These are phyloP conservation scores for Cygnus olor DNA, from an alignment of 2,797 vertebrate genomes.

Conservation along the genomic window DNA sequence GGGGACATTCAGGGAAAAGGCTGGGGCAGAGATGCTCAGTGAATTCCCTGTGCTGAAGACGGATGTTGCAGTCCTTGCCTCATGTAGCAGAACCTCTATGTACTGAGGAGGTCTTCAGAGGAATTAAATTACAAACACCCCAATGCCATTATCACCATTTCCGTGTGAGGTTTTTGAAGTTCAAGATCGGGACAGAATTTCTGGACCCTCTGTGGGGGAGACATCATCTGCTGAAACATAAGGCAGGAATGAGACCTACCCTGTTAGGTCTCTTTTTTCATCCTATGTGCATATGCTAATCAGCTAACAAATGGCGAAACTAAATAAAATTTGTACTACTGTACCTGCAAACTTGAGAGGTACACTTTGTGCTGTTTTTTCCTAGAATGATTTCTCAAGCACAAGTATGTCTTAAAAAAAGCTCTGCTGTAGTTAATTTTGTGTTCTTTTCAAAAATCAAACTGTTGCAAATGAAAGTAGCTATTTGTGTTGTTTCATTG, in stretches of 20 bases:
- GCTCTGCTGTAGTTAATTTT: slow-evolving; percentile 18
- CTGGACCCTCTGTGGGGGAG: background rate
- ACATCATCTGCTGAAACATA: background rate
- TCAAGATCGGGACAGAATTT: background rate
- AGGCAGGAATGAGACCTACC: background rate
- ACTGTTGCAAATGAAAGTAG: slow-evolving; percentile 1
- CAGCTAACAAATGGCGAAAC: background rate
- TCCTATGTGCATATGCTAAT: background rate
- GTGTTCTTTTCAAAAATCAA: slow-evolving; percentile 31
- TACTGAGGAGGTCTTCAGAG: background rate
- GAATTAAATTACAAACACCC: background rate
- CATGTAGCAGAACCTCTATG: background rate
- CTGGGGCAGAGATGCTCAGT: background rate
- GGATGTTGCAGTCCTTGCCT: background rate
- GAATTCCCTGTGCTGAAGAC: background rate
- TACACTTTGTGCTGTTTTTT: background rate
- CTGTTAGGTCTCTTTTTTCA: background rate
- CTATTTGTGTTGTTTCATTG: background rate
- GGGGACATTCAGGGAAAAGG: background rate
- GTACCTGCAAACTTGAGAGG: background rate
- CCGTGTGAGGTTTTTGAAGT: background rate
- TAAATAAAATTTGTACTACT: background rate
- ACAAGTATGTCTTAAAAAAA: background rate
- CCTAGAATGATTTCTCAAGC: slow-evolving; percentile 3
- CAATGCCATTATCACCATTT: background rate